Evolutionary conservation across 2,888 invertebrate genomes (phyloP).

Genomic region (Drosophila buzzatii): DNA sequence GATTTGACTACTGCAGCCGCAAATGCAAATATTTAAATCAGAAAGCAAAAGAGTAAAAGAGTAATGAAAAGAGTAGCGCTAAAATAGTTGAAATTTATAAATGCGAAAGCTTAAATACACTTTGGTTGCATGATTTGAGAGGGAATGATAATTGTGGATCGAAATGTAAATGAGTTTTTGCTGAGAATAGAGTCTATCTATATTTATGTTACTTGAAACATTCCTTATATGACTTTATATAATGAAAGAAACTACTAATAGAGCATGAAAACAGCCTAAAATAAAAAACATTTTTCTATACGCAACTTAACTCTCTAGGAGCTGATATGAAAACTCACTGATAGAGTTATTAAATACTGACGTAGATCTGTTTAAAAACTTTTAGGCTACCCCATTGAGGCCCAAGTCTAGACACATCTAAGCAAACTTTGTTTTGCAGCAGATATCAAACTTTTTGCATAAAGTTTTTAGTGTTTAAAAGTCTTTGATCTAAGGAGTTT

Average conservation of each 20-base stretch:
- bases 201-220: too few species aligned
- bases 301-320: neutral
- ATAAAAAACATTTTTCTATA: neutral
- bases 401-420: too few species aligned
- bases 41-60: slow-evolving; percentile 30
- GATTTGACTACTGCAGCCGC: slow-evolving; percentile 29
- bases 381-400: neutral
- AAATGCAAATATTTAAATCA: slow-evolving; percentile 71
- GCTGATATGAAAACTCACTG: neutral
- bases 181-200: too few species aligned
- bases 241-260: too few species aligned
- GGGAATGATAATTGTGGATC: neutral
- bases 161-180: neutral
- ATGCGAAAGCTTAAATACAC: neutral
- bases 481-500: neutral
- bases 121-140: neutral
- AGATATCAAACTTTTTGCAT: neutral
- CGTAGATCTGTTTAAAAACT: neutral
- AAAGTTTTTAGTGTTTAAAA: neutral
- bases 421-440: neutral
- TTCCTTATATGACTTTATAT: too few species aligned
- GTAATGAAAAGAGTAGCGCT: too few species aligned
- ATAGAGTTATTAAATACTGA: neutral
- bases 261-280: neutral
- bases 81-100: neutral